phyloP scores from a whole-genome alignment of 2,113 vertebrate species.

The Prochilodus magdalenae region DNA sequence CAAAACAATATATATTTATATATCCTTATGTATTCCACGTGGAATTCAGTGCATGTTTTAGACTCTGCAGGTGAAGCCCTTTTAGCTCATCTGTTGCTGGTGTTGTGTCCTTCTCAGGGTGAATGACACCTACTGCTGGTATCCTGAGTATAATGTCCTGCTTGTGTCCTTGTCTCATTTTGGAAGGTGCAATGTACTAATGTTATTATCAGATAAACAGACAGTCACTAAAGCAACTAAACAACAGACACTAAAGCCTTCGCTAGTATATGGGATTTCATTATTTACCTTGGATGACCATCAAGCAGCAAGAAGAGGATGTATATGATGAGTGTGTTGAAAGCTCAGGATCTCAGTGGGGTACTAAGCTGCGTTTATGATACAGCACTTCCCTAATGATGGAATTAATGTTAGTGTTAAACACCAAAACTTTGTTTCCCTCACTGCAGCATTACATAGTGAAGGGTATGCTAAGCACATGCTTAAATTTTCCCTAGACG shows the following conservation, averaged over 20 bases:
- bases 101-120: not conserved
- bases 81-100: not conserved
- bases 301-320: constrained; percentile 30
- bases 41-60: no score
- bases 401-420: constrained; percentile 43
- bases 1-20: no score
- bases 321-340: constrained; percentile 46
- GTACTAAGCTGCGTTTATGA: constrained; percentile 56
- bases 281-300: constrained; percentile 23
- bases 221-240: not conserved
- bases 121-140: not conserved
- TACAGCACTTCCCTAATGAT: constrained; percentile 52
- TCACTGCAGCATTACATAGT: constrained; percentile 12
- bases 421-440: constrained; percentile 32
- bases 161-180: not conserved
- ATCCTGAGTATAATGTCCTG: not conserved
- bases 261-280: not conserved
- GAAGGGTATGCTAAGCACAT: constrained; percentile 26
- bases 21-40: no score
- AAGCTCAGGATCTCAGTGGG: constrained; percentile 54
- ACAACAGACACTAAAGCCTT: not conserved
- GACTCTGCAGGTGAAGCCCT: not conserved
- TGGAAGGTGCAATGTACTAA: not conserved
- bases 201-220: not conserved
- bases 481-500: constrained; percentile 47